A percentile compares a stretch with the other conserved stretches of the same genome.
phyloP scores from a whole-genome alignment of 2,113 vertebrate genomes.

The Capreolus pygargus region DNA sequence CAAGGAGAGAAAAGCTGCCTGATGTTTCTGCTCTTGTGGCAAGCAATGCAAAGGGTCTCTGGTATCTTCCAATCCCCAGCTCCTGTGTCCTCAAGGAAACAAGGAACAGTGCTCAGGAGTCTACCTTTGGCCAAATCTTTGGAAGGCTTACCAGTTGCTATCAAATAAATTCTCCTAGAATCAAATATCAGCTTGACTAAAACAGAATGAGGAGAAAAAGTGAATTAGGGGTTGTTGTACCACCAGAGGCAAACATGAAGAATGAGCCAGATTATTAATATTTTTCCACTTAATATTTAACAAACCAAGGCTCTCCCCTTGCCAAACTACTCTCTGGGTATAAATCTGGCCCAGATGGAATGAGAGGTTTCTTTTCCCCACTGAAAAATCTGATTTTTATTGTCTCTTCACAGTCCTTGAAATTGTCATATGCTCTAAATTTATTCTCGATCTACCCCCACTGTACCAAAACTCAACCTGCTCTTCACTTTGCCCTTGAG shows the following conservation, averaged over 20 bases:
- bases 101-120: neutral
- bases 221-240: neutral
- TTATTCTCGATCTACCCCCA: neutral
- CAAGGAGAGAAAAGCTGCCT: neutral
- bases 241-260: neutral
- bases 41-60: neutral
- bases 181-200: neutral
- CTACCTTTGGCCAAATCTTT: neutral
- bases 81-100: neutral
- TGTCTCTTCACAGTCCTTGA: neutral
- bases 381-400: neutral
- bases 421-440: neutral
- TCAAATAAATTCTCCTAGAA: neutral
- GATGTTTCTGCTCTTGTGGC: neutral
- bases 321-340: neutral
- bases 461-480: neutral
- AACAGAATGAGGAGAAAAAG: neutral
- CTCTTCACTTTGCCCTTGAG: neutral
- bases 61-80: accelerated
- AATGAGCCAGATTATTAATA: neutral
- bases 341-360: constrained; percentile 8
- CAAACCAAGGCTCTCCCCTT: neutral
- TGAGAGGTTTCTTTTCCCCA: neutral
- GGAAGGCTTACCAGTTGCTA: neutral
- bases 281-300: constrained; percentile 44